Evolutionary conservation across 2,888 invertebrate species (phyloP).

Genomic region (Drosophila engyochracea): DNA sequence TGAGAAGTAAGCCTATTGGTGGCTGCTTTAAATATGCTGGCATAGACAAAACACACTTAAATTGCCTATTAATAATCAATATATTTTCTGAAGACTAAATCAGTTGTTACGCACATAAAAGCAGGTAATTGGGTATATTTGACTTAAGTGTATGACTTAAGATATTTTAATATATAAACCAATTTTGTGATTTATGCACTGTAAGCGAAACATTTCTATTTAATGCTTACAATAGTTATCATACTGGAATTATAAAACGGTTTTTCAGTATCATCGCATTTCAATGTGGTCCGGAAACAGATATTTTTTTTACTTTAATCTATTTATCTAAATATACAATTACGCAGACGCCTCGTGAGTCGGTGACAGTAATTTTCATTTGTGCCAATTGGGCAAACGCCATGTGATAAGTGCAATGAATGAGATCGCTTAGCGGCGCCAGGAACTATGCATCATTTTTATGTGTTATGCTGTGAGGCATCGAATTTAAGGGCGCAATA

Average conservation of each 20-base stretch:
- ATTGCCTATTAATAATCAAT: neutral
- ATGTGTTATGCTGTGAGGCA: constrained; percentile 43
- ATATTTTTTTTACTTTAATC: neutral
- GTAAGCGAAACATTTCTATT: neutral
- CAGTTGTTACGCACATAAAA: neutral
- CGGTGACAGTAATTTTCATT: constrained; percentile 40
- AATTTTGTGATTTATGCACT: neutral
- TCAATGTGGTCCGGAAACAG: too few species aligned
- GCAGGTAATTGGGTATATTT: neutral
- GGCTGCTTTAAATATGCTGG: neutral
- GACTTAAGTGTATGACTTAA: neutral
- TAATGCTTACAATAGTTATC: neutral
- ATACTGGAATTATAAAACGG: neutral
- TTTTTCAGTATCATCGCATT: neutral
- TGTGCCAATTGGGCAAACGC: constrained; percentile 21
- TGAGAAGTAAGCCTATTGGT: neutral
- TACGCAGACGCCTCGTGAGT: constrained; percentile 44
- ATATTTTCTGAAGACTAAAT: neutral
- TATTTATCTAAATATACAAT: constrained; percentile 38
- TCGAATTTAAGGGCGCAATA: constrained; percentile 66
- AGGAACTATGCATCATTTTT: constrained; percentile 58
- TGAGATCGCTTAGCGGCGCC: constrained; percentile 53
- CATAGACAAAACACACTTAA: neutral
- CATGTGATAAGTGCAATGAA: constrained; percentile 59
- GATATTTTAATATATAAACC: neutral